A percentile compares a stretch with the other conserved stretches of the same genome.
phyloP scores from a whole-genome alignment of 1,140 invertebrate genomes.

The Musca vetustissima region DNA sequence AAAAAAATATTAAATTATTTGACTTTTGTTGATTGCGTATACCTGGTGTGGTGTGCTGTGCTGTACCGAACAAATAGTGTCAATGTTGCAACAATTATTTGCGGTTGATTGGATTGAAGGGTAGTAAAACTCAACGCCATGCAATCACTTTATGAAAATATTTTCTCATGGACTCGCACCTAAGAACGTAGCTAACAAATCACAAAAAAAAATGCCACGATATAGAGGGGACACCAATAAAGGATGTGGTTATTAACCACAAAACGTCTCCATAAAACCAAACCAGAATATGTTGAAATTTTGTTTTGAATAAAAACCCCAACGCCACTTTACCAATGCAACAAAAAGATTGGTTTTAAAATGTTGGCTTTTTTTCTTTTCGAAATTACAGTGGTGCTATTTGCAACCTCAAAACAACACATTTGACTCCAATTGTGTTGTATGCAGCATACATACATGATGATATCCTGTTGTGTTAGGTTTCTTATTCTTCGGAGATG shows the following conservation, averaged over 20 bases:
- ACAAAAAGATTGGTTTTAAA: no score
- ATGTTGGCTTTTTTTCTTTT: no score
- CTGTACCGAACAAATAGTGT: slow-evolving; percentile 3
- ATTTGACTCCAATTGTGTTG: background rate
- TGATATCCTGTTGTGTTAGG: background rate
- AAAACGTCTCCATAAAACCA: slow-evolving; percentile 3
- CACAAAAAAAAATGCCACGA: background rate
- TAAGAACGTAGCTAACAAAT: no score
- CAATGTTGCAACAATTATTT: slow-evolving; percentile 24
- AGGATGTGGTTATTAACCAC: slow-evolving; percentile 21
- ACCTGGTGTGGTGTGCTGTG: no score
- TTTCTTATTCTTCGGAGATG: background rate
- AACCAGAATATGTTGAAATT: background rate
- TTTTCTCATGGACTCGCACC: background rate
- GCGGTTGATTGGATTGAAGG: background rate
- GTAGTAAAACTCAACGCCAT: background rate
- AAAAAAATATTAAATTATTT: slow-evolving; percentile 3
- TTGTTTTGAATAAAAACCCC: background rate
- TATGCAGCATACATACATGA: no score
- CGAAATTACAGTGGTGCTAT: background rate
- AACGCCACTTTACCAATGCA: background rate
- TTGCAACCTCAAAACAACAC: background rate
- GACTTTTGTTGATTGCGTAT: background rate
- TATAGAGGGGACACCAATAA: slow-evolving; percentile 2
- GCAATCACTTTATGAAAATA: background rate